Percentiles rank a stretch among this genome's conserved stretches.
Conservation (phyloP, 2,113 vertebrate species). For the Tyrannus savana region DNA sequence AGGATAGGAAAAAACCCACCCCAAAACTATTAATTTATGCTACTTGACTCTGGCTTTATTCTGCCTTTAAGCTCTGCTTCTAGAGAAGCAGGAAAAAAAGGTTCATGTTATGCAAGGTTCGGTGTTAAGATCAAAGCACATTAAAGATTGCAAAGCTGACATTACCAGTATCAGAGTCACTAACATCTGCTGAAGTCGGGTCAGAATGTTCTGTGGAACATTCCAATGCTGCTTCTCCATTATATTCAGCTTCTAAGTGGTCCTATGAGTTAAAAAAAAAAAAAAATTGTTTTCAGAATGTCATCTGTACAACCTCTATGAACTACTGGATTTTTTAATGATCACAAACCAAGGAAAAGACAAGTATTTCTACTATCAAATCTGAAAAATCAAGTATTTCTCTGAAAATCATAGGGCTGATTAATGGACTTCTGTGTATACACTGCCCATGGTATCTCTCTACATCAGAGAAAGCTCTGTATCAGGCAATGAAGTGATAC, state of each 20-base stretch:
- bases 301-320: not conserved
- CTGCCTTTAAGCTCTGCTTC: not conserved
- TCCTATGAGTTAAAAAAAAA: not conserved
- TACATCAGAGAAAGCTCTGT: not conserved
- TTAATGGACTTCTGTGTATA: not conserved
- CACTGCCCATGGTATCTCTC: not conserved
- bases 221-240: not conserved
- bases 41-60: not conserved
- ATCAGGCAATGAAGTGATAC: not conserved
- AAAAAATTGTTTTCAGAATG: not conserved
- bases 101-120: not conserved
- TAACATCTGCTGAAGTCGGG: not conserved
- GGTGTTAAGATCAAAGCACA: not conserved
- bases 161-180: conserved; percentile 25
- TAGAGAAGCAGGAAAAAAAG: not conserved
- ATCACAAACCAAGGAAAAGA: not conserved
- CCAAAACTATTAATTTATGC: not conserved
- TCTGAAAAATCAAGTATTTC: not conserved
- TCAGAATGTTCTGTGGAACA: not conserved
- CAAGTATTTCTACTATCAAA: not conserved
- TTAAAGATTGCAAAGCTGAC: not conserved
- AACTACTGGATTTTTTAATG: not conserved
- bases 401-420: not conserved
- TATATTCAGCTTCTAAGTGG: not conserved
- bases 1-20: not conserved